Base-by-base conservation (phyloP, 2,888 invertebrate species). In the Cantharis flavilabris region DNA sequence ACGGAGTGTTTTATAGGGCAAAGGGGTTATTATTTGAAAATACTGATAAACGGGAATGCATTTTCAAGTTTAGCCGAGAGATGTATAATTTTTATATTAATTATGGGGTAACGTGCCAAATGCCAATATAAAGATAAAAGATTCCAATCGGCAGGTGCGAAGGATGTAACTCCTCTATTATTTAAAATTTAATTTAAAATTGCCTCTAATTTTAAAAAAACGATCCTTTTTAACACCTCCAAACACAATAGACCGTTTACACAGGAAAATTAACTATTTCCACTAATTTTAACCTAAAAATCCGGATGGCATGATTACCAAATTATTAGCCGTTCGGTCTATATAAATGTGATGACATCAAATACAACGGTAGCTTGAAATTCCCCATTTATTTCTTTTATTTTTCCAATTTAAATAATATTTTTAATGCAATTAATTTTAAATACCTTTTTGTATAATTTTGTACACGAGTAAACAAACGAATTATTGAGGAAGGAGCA, bases 81-180 rank as follows among this genome's bases (percentile, higher is more conserved):
- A 78, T 82, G 80, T 81, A 82, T 83, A 83, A 83, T 83, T 82
- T 81, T 81, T 81, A 81, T 81, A 81, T 83, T 83, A 83, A 83
- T 83, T 81, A 83, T 81, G 81, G 83, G 77, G 80, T 72, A 83
- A 82, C 78, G 80, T 81, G 82, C 82, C 81, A 82, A 82, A 81
- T 81, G 81, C 80, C 81, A 79, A 74, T 75, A 81, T 80, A 78
- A 80, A 79, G 80, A 81, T 80, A 79, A 78, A 79, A 79, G 80
- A 81, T 78, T 78, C 79, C 77, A 72, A 81, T 81, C 78, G 81
- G 79, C 82, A 81, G 81, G 81, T 81, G 81, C 73, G 65, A 75
- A 77, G 72, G 62, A 76, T 78, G 73, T 75, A 77, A 72, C 73
- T 81, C 73, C 71, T 72, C 82, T 78, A 81, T 81, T 82, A 82